Conservation (phyloP, 2,888 invertebrate species). For the Drosophila austrosaltans region DNA sequence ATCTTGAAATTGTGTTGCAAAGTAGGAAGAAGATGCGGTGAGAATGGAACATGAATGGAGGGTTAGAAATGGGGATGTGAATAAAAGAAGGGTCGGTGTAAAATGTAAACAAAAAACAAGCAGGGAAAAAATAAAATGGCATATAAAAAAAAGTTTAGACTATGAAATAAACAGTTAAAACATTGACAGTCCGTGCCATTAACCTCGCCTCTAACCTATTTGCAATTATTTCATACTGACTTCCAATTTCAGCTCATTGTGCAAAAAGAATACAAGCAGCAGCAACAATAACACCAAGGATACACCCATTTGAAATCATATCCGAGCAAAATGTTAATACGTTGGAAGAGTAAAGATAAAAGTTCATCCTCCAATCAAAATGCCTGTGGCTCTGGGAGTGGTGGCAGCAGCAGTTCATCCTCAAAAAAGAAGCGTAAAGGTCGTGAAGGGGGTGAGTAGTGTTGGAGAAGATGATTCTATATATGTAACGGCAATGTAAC, state of each 20-base stretch:
- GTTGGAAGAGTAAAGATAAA: conserved; percentile 94
- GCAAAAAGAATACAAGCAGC: not conserved
- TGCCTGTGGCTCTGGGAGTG: conserved; percentile 64
- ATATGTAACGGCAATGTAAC: not conserved
- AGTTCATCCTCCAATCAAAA: conserved; percentile 87
- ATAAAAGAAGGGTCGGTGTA: not conserved
- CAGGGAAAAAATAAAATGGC: not conserved
- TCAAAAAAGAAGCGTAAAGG: conserved; percentile 94
- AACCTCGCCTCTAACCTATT: no score
- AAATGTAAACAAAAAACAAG: conserved; percentile 1
- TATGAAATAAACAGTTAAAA: not conserved
- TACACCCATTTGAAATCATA: not conserved
- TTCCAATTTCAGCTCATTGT: not conserved
- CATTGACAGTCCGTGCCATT: no score
- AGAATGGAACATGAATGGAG: not conserved
- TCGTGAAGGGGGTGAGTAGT: conserved; percentile 88
- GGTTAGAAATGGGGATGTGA: not conserved
- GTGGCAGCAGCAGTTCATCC: conserved; percentile 84
- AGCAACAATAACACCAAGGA: not conserved
- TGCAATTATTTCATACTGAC: not conserved
- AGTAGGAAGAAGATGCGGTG: not conserved
- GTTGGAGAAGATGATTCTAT: not conserved
- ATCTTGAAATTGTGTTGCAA: not conserved
- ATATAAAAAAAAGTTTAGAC: not conserved
- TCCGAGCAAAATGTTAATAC: conserved; percentile 87